Conservation (phyloP, 2,113 vertebrate species). For the Shinisaurus crocodilurus region DNA sequence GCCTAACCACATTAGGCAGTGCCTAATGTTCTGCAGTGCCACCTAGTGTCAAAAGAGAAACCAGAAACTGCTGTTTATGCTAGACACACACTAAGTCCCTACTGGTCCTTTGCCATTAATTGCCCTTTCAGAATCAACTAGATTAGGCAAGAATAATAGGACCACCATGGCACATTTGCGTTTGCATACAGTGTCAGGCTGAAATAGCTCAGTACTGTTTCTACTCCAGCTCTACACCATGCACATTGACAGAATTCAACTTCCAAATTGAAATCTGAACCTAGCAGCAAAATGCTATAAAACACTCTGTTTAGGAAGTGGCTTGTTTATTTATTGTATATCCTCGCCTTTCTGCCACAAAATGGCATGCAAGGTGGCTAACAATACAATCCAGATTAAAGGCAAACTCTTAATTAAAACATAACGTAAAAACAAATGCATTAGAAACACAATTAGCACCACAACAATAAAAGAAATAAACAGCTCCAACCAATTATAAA, state of each 20-base stretch:
- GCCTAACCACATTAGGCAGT: not conserved
- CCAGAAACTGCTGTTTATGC: not conserved
- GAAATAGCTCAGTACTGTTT: not conserved
- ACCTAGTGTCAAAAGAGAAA: conserved; percentile 5
- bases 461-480: too few relatives aligned
- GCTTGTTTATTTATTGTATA: not conserved
- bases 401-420: too few relatives aligned
- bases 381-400: too few relatives aligned
- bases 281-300: not conserved
- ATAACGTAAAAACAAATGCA: too few relatives aligned
- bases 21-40: not conserved
- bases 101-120: not conserved
- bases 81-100: not conserved
- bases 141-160: not conserved
- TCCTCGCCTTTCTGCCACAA: too few relatives aligned
- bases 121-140: not conserved
- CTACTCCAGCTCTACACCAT: not conserved
- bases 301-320: not conserved
- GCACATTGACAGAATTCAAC: not conserved
- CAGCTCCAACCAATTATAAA: too few relatives aligned
- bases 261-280: not conserved
- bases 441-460: too few relatives aligned
- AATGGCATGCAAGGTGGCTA: too few relatives aligned
- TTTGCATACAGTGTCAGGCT: not conserved
- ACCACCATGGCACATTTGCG: not conserved